A percentile compares a stretch with the other conserved stretches of the same genome.
phyloP scores from a whole-genome alignment of 2,888 invertebrate species.

The Cacoxenus indagator region DNA sequence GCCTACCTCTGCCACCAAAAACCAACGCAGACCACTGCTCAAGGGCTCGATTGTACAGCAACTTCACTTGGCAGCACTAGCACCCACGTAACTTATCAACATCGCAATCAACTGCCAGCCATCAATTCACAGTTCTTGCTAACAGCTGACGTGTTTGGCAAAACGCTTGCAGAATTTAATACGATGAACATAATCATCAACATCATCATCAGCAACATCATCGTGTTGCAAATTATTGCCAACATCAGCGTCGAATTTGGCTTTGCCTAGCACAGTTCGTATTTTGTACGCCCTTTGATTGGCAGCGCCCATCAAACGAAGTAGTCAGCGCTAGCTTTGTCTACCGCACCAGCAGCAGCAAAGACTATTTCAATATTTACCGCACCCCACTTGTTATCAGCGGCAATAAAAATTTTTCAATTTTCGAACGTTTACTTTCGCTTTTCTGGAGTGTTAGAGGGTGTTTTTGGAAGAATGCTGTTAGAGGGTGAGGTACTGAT shows the following conservation, averaged over 20 bases:
- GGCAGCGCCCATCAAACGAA: conserved; percentile 41
- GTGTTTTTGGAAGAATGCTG: too few relatives aligned
- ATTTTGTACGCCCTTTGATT: conserved; percentile 49
- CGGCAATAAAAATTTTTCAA: conserved; percentile 58
- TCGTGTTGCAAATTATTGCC: too few relatives aligned
- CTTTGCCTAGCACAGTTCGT: conserved; percentile 4
- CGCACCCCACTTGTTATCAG: conserved; percentile 57
- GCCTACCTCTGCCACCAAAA: background rate
- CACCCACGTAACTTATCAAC: background rate
- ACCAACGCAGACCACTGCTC: background rate
- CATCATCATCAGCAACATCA: background rate
- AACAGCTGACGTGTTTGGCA: background rate
- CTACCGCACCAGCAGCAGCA: conserved; percentile 30
- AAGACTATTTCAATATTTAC: conserved; percentile 31
- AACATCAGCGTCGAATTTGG: background rate
- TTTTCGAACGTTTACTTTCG: conserved; percentile 64
- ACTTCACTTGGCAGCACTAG: background rate
- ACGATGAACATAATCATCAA: background rate
- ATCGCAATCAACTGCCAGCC: background rate
- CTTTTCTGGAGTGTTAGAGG: too few relatives aligned
- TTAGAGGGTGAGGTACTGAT: too few relatives aligned
- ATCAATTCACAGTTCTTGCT: background rate
- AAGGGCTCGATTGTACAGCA: too few relatives aligned
- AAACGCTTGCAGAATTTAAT: background rate
- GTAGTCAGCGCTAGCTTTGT: conserved; percentile 39